Conservation (phyloP, 2,113 vertebrate species). For the Perca flavescens region DNA sequence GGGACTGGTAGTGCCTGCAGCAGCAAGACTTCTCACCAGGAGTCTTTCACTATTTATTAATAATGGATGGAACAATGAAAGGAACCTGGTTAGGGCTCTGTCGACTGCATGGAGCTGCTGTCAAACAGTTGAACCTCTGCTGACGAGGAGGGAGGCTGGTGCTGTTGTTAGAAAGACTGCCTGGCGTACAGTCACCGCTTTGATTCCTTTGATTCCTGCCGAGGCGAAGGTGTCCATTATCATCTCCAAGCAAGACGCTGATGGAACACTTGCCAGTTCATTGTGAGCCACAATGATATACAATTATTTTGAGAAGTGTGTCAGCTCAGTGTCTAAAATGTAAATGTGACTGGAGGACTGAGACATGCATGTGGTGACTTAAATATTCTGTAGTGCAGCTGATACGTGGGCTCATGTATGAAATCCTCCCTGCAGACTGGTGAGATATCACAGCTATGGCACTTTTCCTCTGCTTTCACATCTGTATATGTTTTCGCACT, state of each 20-base stretch:
- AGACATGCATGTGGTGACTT: neutral
- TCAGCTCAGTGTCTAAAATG: slow-evolving; percentile 42
- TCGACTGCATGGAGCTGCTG: slow-evolving; percentile 38
- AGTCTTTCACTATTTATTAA: slow-evolving; percentile 64
- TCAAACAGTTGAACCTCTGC: slow-evolving; percentile 61
- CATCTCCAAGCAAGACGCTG: slow-evolving; percentile 1
- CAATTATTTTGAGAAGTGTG: slow-evolving; percentile 11
- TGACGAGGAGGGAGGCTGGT: slow-evolving; percentile 35
- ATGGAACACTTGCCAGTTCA: slow-evolving; percentile 17
- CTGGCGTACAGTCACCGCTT: slow-evolving; percentile 15
- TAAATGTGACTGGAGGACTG: slow-evolving; percentile 20
- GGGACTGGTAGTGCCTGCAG: slow-evolving; percentile 53
- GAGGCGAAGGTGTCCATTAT: slow-evolving; percentile 38
- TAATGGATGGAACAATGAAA: slow-evolving; percentile 65
- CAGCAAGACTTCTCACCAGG: slow-evolving; percentile 24
- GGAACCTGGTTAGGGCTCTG: slow-evolving; percentile 43
- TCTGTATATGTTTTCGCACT: neutral
- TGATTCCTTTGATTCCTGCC: slow-evolving; percentile 47
- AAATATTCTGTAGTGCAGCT: slow-evolving; percentile 14
- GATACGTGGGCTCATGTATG: neutral
- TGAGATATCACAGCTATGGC: neutral
- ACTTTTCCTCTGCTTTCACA: neutral
- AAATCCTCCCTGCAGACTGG: neutral
- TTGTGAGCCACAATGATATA: neutral
- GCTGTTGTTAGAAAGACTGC: slow-evolving; percentile 32